A percentile compares a stretch with the other conserved stretches of the same genome.
These are phyloP conservation scores for Sebastiscus albofasciatus DNA, from an alignment of 2,797 vertebrate species.

Conservation along the genomic window DNA sequence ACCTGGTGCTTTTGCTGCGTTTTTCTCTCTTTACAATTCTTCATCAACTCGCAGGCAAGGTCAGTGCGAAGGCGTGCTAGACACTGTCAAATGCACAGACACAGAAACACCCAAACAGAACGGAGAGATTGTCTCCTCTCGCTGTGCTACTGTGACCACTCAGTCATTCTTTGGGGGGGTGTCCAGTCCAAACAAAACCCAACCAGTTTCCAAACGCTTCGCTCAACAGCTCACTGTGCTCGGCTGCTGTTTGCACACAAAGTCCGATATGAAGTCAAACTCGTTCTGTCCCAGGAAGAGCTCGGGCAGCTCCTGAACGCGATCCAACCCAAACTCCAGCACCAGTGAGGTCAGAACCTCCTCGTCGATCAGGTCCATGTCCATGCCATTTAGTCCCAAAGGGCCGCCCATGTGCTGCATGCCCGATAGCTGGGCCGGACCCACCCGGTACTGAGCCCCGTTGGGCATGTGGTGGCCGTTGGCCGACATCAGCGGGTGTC, in stretches of 20 bases:
- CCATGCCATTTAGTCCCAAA: conserved; percentile 87
- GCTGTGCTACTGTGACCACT: conserved; percentile 67
- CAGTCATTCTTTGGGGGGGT: conserved; percentile 64
- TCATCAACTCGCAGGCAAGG: conserved; percentile 44
- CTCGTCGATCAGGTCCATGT: conserved; percentile 95
- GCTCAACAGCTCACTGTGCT: conserved; percentile 94
- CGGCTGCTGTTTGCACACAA: conserved; percentile 94
- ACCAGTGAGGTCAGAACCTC: conserved; percentile 95
- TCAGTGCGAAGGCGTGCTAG: conserved; percentile 45
- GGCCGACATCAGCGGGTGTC: conserved; percentile 81
- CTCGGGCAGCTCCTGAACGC: conserved; percentile 94
- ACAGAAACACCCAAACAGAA: conserved; percentile 68
- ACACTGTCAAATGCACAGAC: conserved; percentile 66
- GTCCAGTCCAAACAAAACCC: conserved; percentile 41
- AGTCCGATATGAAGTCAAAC: conserved; percentile 96
- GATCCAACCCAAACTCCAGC: conserved; percentile 93
- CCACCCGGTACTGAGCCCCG: conserved; percentile 83
- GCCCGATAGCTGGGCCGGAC: conserved; percentile 77
- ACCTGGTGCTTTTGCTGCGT: conserved; percentile 26
- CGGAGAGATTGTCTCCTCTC: conserved; percentile 68
- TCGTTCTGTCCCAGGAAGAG: conserved; percentile 97
- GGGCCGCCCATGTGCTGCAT: conserved; percentile 87
- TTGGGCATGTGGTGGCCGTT: conserved; percentile 81
- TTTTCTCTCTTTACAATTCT: conserved; percentile 46
- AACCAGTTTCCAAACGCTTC: background rate